Evolutionary conservation across 2,113 vertebrate species (phyloP).

Genomic region (Prunella fulvescens): DNA sequence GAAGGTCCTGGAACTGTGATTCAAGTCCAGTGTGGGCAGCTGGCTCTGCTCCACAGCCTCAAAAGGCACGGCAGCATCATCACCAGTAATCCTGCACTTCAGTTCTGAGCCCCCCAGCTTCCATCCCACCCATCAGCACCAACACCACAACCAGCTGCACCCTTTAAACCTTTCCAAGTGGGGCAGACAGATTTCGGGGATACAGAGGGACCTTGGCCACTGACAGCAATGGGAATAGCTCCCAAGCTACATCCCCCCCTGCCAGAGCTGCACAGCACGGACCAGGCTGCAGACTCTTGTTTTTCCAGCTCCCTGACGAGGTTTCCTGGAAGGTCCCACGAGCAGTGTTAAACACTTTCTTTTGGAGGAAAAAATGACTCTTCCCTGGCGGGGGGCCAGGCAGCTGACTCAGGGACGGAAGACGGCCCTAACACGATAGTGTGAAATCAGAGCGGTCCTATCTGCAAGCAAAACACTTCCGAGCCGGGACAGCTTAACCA

Average conservation of each 20-base stretch:
- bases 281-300: slow-evolving; percentile 1
- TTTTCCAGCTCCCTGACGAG: slow-evolving; percentile 47
- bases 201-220: neutral
- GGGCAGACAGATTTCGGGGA: neutral
- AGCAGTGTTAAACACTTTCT: slow-evolving; percentile 63
- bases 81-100: neutral
- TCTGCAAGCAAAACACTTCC: slow-evolving; percentile 64
- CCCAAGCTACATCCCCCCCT: neutral
- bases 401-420: slow-evolving; percentile 69
- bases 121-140: neutral
- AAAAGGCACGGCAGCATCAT: neutral
- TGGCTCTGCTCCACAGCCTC: neutral
- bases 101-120: neutral
- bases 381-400: slow-evolving; percentile 64
- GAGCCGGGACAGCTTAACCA: neutral
- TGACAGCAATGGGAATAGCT: neutral
- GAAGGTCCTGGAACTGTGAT: neutral
- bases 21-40: neutral
- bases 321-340: slow-evolving; percentile 40
- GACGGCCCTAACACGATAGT: slow-evolving; percentile 56
- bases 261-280: accelerated
- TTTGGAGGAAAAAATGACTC: slow-evolving; percentile 74
- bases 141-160: neutral
- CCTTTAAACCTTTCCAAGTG: neutral
- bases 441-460: slow-evolving; percentile 63